A percentile compares a stretch with the other conserved stretches of the same genome.
Evolutionary conservation across 2,888 invertebrate genomes (phyloP).

Genomic region (Operophtera brumata): DNA sequence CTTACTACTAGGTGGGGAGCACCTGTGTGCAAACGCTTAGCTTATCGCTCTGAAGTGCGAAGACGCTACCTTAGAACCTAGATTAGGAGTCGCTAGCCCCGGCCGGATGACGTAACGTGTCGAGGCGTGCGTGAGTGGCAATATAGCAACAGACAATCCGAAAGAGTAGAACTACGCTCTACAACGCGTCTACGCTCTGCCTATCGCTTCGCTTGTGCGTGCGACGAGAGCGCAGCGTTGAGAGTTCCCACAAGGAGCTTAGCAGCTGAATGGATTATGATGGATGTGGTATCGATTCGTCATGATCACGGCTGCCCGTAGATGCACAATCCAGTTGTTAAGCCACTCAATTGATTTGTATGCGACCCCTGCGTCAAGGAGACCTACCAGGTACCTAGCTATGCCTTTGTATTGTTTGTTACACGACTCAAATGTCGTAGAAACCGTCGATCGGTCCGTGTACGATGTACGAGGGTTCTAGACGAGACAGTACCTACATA

Average conservation of each 20-base stretch:
- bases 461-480: neutral
- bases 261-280: constrained; percentile 32
- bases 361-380: constrained; percentile 24
- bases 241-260: constrained; percentile 27
- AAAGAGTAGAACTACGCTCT: neutral
- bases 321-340: constrained; percentile 25
- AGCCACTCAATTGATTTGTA: constrained; percentile 27
- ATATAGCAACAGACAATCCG: constrained; percentile 13
- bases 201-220: constrained; percentile 10
- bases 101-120: constrained; percentile 23
- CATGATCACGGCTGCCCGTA: constrained; percentile 27
- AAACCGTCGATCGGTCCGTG: constrained; percentile 13
- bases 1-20: too few species aligned
- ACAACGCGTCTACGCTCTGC: constrained; percentile 6
- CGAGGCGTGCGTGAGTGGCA: constrained; percentile 22
- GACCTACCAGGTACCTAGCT: constrained; percentile 8
- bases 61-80: constrained; percentile 9
- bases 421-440: constrained; percentile 13
- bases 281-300: constrained; percentile 31
- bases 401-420: constrained; percentile 18
- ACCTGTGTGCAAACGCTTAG: too few species aligned
- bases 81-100: constrained; percentile 20
- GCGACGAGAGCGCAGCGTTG: neutral
- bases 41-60: constrained; percentile 1
- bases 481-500: neutral